Conservation (phyloP, 2,888 invertebrate genomes). For the Xanthia togata region DNA sequence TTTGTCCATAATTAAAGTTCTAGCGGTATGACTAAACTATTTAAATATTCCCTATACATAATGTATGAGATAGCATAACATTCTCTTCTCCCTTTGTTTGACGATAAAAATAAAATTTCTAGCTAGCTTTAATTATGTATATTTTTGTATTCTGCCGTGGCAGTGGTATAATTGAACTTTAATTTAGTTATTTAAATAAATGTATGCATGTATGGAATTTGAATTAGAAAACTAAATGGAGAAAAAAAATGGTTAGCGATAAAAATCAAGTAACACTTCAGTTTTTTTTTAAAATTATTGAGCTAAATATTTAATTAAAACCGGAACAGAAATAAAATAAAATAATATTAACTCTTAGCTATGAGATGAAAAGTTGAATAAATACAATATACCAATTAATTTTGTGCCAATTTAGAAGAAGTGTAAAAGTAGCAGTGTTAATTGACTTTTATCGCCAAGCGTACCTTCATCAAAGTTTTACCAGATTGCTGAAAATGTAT, state of each 20-base stretch:
- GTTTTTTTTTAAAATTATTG: not conserved
- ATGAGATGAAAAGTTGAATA: not conserved
- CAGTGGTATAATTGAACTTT: conserved; percentile 3
- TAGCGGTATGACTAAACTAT: conserved; percentile 39
- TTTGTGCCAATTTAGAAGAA: not conserved
- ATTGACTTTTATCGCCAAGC: not conserved
- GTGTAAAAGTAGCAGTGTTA: not conserved
- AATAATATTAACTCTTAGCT: not conserved
- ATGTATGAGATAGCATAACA: conserved; percentile 55
- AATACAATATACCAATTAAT: not conserved
- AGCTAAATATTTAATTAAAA: not conserved
- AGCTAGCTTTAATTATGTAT: conserved; percentile 23
- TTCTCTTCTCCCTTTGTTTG: conserved; percentile 22
- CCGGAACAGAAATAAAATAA: too few relatives aligned
- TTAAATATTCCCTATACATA: conserved; percentile 53
- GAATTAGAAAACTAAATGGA: not conserved
- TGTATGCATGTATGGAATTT: not conserved
- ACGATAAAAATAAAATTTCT: conserved; percentile 29
- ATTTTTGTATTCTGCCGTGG: conserved; percentile 13
- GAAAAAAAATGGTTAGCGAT: not conserved
- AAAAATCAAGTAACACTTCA: not conserved
- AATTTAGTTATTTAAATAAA: not conserved
- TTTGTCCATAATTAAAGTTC: conserved; percentile 47
- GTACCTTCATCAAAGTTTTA: not conserved
- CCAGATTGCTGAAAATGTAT: not conserved